Percentiles rank a stretch among this genome's conserved stretches.
Evolutionary conservation across 2,888 invertebrate genomes (phyloP).

Genomic region (Amblyjoppa proteus): DNA sequence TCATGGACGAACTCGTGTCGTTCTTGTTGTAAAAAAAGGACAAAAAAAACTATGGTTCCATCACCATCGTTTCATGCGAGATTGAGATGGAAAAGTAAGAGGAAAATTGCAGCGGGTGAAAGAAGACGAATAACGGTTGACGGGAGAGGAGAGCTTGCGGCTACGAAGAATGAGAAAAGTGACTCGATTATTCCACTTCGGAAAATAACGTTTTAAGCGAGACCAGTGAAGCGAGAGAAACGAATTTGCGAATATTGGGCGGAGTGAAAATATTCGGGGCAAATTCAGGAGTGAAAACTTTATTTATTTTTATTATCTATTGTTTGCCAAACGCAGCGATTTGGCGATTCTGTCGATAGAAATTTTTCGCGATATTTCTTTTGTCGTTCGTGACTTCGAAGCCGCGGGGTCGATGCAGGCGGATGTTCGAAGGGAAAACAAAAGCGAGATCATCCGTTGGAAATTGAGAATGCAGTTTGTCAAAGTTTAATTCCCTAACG

Average conservation of each 20-base stretch:
- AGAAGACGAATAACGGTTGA: background rate
- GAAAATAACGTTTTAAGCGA: background rate
- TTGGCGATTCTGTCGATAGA: background rate
- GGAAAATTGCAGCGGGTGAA: background rate
- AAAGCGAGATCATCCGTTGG: background rate
- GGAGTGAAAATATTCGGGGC: background rate
- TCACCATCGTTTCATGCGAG: background rate
- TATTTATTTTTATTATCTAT: background rate
- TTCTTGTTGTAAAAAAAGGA: too few relatives aligned
- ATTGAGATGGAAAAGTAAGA: background rate
- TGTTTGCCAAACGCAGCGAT: background rate
- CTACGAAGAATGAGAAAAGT: conserved; percentile 21
- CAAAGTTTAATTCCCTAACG: background rate
- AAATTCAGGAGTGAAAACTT: background rate
- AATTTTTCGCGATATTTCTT: background rate
- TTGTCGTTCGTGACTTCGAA: background rate
- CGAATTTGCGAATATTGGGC: background rate
- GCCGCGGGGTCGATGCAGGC: background rate
- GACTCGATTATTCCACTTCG: conserved; percentile 38
- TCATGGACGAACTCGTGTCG: too few relatives aligned
- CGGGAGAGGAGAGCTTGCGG: background rate
- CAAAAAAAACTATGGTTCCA: background rate
- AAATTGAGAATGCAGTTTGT: background rate
- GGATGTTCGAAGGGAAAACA: background rate
- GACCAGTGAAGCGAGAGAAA: conserved; percentile 15